phyloP scores from a whole-genome alignment of 2,113 vertebrate genomes.

The Microtus pennsylvanicus region DNA sequence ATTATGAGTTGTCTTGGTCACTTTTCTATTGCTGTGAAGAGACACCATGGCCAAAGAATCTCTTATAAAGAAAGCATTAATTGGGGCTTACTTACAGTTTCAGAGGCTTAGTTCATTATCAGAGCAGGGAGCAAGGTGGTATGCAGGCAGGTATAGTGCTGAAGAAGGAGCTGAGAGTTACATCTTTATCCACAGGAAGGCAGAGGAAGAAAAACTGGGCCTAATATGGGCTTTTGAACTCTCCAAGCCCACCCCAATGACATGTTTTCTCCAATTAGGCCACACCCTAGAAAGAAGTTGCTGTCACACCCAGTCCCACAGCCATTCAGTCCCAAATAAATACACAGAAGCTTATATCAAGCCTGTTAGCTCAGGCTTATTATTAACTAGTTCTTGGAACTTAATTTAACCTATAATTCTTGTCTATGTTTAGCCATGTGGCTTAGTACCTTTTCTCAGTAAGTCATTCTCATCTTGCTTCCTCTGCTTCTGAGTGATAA shows the following conservation, averaged over 20 bases:
- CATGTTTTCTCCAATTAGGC: not conserved
- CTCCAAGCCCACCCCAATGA: not conserved
- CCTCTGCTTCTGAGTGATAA: no score
- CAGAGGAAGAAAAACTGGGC: not conserved
- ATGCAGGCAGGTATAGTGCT: not conserved
- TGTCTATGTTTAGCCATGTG: no score
- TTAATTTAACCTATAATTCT: no score
- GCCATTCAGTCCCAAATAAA: no score
- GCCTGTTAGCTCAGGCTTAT: no score
- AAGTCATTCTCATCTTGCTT: no score
- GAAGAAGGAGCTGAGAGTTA: not conserved
- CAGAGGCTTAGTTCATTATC: not conserved
- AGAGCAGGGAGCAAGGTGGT: no score
- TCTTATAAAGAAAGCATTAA: not conserved
- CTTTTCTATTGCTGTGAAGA: not conserved
- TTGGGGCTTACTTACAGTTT: not conserved
- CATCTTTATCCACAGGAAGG: not conserved
- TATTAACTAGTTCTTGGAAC: no score
- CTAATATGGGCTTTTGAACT: not conserved
- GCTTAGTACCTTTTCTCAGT: no score
- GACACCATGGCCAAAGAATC: not conserved
- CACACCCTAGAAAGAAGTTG: rapidly evolving
- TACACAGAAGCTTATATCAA: no score
- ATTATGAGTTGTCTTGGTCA: not conserved
- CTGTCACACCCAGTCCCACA: no score